Evolutionary conservation across 2,113 vertebrate species (phyloP), one percentile per base, ranked within the genome.

Genomic region (Chlorodrepanis virens): DNA sequence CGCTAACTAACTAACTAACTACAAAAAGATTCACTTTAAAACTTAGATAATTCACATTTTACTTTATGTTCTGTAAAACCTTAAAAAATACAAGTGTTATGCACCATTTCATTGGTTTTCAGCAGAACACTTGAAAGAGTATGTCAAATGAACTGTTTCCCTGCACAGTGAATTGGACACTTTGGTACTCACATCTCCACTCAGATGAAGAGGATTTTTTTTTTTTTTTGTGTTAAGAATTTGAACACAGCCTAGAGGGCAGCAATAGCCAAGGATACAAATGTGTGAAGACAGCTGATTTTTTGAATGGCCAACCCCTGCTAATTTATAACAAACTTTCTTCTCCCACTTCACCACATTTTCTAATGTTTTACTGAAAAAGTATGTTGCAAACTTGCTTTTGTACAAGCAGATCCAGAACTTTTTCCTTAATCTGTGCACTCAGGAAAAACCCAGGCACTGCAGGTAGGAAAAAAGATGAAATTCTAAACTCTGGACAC

Each of bases 91-190:
- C 9, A 63, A 42, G 42, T 8, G 45, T 83, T 91, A 94, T 14
- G 85, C 83, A 71, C 44, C 29, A 75, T 86, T 97, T 83, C 67
- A 92, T 9, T 75, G 64, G 44, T 86, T 97, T 93, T 86, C 93
- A 92, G 64, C 68, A 94, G 49, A 52, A 90, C n/a, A 67, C 54
- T 71, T 65, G 50, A 35, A 90, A 78, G 87, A 56, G 33, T 22
- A 56, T 16, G 11, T 90, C 60, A 81, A 88, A 88, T 31, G 14
- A 92, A 74, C 82, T 76, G 64, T 64, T 96, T 81, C 71, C 71
- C 49, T 60, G n/a, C 57, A 90, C 39, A 68, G 42, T 4, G 20
- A 81, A 35, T 40, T 86, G 60, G 56, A 67, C 1, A 1, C 37
- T 92, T 92, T 93, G 6, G 10, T n/a, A 64, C 15, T 77, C 47